Base-by-base conservation (phyloP, 2,888 invertebrate species). In the Cephus pygmeus region DNA sequence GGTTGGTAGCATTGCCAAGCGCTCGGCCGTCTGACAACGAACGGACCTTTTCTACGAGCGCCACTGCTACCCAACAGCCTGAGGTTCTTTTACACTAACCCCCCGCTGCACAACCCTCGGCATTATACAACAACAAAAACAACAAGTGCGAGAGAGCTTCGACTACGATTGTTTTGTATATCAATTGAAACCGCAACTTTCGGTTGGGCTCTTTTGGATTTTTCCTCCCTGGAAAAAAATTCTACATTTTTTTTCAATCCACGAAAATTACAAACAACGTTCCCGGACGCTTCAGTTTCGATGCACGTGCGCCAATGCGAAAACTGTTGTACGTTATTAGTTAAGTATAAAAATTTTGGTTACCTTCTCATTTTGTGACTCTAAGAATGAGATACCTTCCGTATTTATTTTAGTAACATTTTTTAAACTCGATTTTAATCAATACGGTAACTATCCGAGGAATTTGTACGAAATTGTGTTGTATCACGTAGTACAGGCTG, bases 1-100 rank as follows among this genome's bases (percentile, higher is more conserved):
- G 84, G 86, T 84, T 84, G 87, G 85, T 85, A 87, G 87, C 85
- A 82, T 79, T 85, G 82, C 79, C 79, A 78, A 81, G 35, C 74
- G 35, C 74, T n/a, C 33, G 74, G 33, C 35, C 74, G 74, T 73
- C 74, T 35, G 74, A 73, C 74, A 34, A 35, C 74, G 34, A 30
- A 73, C 74, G 80, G 79, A 79, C 74, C 81, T 82, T 77, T 82
- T 77, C 83, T 79, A 83, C 81, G 77, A 75, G 79, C 75, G 30
- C 12, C 23, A 23, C 74, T 34, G 3, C 23, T 73, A 73, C 35
- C 74, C 12, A 9, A 34, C 23, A 56, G 23, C 23, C 23, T 4
- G 2, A 56, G 23, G 9, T 23, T 15, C 40, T 56, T 56, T 56
- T 23, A 9, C 40, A 23, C 9, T 12, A 79, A 74, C 77, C 71